Conservation (phyloP, 2,797 vertebrate species). For the Parauchenoglanis ngamensis region DNA sequence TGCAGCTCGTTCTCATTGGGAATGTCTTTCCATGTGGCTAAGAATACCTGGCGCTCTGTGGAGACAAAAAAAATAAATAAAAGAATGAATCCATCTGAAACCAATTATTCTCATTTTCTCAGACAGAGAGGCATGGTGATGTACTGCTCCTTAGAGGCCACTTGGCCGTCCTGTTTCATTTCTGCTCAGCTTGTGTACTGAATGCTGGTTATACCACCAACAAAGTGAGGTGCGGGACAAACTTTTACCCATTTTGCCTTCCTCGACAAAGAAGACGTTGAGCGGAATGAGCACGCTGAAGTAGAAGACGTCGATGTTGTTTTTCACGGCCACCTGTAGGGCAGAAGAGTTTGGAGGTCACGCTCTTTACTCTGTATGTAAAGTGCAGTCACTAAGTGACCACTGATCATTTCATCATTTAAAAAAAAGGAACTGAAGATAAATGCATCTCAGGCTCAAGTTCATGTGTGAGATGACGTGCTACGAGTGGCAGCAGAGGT, state of each 20-base stretch:
- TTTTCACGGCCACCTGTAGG: conserved; percentile 96
- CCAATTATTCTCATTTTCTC: background rate
- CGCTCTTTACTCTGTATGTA: background rate
- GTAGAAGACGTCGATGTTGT: conserved; percentile 99
- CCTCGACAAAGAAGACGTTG: conserved; percentile 96
- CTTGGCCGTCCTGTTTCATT: background rate
- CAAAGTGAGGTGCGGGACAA: background rate
- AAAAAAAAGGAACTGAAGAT: background rate
- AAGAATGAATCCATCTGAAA: background rate
- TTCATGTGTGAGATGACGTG: background rate
- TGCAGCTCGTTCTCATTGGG: conserved; percentile 99
- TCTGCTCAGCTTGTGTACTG: background rate
- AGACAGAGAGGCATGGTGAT: background rate
- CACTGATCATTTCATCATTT: too few species aligned
- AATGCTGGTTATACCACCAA: too few species aligned
- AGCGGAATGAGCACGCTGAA: conserved; percentile 98
- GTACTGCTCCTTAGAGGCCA: background rate
- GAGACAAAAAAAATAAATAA: conserved; percentile 24
- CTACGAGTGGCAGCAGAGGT: background rate
- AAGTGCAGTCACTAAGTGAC: background rate
- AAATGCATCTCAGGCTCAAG: background rate
- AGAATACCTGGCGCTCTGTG: conserved; percentile 95
- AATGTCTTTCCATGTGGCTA: conserved; percentile 99
- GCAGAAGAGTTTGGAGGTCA: conserved; percentile 29
- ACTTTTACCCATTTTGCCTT: conserved; percentile 95